Conservation (phyloP, 2,113 vertebrate species). For the Amblyornis subalaris region DNA sequence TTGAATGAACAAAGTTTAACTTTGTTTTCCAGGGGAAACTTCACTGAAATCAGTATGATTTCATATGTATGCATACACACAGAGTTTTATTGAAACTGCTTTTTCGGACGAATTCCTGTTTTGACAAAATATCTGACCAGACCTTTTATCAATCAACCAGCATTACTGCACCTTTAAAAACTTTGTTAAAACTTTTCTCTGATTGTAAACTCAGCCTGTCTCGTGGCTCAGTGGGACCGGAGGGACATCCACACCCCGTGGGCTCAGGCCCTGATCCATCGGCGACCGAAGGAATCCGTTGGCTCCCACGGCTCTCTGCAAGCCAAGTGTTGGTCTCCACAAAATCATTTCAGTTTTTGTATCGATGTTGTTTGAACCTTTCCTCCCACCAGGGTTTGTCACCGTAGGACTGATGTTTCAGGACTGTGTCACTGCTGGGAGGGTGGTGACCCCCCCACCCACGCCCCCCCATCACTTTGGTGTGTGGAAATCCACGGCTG, state of each 20-base stretch:
- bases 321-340: not conserved
- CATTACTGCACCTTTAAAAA: constrained; percentile 29
- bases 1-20: constrained; percentile 49
- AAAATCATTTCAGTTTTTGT: not conserved
- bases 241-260: not conserved
- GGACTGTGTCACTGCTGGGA: not conserved
- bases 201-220: not conserved
- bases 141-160: constrained; percentile 1
- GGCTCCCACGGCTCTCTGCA: not conserved
- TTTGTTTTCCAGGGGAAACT: constrained; percentile 50
- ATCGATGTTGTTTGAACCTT: not conserved
- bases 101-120: not conserved
- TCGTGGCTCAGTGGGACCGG: constrained; percentile 13
- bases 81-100: constrained; percentile 7
- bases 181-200: not conserved
- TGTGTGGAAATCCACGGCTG: not conserved
- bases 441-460: not conserved
- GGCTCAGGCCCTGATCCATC: not conserved
- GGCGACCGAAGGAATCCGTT: not conserved
- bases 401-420: not conserved
- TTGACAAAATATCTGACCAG: not conserved
- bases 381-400: not conserved
- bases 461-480: not conserved
- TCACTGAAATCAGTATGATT: constrained; percentile 37
- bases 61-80: constrained; percentile 10